Evolutionary conservation across 2,113 vertebrate species (phyloP).

Genomic region (Austrofundulus limnaeus): DNA sequence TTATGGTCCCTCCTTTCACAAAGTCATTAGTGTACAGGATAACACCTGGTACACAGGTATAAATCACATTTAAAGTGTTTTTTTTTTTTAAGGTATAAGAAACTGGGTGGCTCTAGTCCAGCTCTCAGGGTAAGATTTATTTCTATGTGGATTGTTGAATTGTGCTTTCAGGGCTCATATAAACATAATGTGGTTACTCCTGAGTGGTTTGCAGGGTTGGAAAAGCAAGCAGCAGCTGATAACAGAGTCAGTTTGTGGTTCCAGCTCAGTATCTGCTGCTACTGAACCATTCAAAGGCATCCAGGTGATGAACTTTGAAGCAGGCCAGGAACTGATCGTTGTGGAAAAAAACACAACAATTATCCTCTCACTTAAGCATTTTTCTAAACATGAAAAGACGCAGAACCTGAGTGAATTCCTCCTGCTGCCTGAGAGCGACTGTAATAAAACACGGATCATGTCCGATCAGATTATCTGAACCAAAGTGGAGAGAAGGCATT

Average conservation of each 20-base stretch:
- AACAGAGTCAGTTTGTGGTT: not conserved
- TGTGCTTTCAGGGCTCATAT: not conserved
- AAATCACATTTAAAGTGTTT: no score
- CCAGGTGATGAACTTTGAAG: no score
- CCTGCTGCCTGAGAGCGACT: not conserved
- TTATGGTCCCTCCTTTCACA: no score
- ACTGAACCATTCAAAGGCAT: not conserved
- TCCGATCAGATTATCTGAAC: conserved; percentile 39
- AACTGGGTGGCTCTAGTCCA: no score
- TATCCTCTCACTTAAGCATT: no score
- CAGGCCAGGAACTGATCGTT: no score
- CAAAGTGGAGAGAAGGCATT: conserved; percentile 27
- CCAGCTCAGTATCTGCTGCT: not conserved
- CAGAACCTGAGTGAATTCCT: no score
- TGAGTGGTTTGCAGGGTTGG: not conserved
- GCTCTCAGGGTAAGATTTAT: not conserved
- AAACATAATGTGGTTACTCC: not conserved
- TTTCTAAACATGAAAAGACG: no score
- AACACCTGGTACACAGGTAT: no score
- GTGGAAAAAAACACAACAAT: no score
- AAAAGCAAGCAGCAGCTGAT: not conserved
- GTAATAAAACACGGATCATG: conserved; percentile 56
- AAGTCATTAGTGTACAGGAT: no score
- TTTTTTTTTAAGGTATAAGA: no score
- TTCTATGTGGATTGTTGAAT: not conserved